A percentile compares a stretch with the other conserved stretches of the same genome.
Evolutionary conservation across 37 sponge, comb jelly and placozoan genomes (phyloP).

Genomic region (Aplysina aerophoba): DNA sequence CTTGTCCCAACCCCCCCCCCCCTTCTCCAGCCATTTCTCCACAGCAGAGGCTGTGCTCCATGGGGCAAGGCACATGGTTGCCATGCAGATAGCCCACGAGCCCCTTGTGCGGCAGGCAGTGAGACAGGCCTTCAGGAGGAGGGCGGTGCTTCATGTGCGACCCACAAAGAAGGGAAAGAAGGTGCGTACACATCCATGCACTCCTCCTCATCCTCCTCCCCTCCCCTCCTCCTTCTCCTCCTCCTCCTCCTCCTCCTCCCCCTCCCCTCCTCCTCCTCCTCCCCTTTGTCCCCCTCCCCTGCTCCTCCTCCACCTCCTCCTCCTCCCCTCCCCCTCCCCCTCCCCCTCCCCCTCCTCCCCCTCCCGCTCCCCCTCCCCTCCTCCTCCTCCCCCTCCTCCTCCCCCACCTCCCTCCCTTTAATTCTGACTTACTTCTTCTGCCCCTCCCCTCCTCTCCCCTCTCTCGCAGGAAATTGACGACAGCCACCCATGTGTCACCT

Average conservation of each 20-base stretch:
- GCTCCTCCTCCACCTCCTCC: too few species aligned
- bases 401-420: neutral
- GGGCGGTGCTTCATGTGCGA: constrained; percentile 75
- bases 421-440: neutral
- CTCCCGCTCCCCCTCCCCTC: too few species aligned
- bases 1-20: neutral
- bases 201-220: too few species aligned
- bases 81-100: constrained; percentile 89
- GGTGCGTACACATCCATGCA: constrained; percentile 33
- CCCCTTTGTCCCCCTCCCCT: too few species aligned
- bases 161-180: constrained; percentile 95
- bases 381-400: too few species aligned
- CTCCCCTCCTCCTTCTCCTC: too few species aligned
- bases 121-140: constrained; percentile 79
- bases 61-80: constrained; percentile 93
- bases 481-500: constrained; percentile 63
- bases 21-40: constrained; percentile 61
- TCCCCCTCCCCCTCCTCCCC: too few species aligned
- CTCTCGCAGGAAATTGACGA: constrained; percentile 83
- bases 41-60: constrained; percentile 69
- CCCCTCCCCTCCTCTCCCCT: neutral
- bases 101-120: constrained; percentile 89
- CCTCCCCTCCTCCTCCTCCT: neutral
- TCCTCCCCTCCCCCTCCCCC: too few species aligned
- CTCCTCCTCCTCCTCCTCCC: too few species aligned